Evolutionary conservation across 2,797 vertebrate species (phyloP).

Genomic region (Poeciliopsis presidionis): DNA sequence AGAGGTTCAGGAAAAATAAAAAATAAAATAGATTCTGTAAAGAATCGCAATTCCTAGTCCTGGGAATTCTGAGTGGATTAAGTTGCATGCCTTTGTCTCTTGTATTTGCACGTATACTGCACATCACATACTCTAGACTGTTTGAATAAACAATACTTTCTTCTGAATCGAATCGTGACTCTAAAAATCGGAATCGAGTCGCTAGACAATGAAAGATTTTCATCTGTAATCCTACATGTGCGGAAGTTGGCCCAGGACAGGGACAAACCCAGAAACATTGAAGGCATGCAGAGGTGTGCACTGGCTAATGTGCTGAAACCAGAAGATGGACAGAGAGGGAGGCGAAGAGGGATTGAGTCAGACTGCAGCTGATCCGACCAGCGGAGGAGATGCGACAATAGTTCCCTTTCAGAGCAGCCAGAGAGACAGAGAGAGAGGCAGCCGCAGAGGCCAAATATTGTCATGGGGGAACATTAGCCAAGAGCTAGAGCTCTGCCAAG

Average conservation of each 20-base stretch:
- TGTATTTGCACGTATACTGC: too few species aligned
- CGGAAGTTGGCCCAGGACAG: constrained; percentile 25
- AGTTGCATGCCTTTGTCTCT: too few species aligned
- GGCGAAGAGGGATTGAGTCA: constrained; percentile 54
- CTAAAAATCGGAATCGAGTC: too few species aligned
- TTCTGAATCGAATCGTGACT: too few species aligned
- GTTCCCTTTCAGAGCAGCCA: constrained; percentile 70
- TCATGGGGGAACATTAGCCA: constrained; percentile 71
- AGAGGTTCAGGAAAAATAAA: too few species aligned
- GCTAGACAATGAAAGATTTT: too few species aligned
- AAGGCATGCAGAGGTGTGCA: constrained; percentile 15
- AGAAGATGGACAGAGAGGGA: constrained; percentile 25
- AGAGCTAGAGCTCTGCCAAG: constrained; percentile 66
- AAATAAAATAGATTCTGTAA: too few species aligned
- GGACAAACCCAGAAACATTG: constrained; percentile 13
- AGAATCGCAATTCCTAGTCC: too few species aligned
- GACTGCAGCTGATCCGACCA: constrained; percentile 74
- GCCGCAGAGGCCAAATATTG: constrained; percentile 74
- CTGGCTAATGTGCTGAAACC: background rate
- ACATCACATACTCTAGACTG: too few species aligned
- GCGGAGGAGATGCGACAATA: constrained; percentile 72
- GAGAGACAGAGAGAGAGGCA: constrained; percentile 31
- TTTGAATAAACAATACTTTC: too few species aligned
- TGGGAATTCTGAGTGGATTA: too few species aligned
- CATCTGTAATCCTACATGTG: background rate